Evolutionary conservation across 1,140 invertebrate species (phyloP), one percentile per base, ranked within the genome.

Genomic region (Ostrea edulis): DNA sequence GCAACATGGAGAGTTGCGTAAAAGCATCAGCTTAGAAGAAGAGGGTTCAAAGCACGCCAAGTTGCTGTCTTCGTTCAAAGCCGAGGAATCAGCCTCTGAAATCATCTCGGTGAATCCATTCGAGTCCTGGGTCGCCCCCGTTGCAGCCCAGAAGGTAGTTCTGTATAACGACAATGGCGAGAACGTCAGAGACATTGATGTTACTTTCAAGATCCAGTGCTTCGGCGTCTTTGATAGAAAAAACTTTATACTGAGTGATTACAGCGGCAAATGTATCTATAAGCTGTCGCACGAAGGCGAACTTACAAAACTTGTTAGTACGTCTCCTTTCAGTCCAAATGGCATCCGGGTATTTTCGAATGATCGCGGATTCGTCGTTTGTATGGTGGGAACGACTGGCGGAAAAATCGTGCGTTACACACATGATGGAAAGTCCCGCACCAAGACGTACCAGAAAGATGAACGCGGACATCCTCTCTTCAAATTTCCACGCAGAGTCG

Each of bases 321-420:
- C 83, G 11, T 85, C 83, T 62, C 83, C 83, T 8, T 85, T 85
- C 29, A 85, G 54, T 62, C 83, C 83, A 2, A 85, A 85, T 58
- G 83, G 83, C n/a, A 85, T 85, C 8, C 29, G 29, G 25, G 83
- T 85, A 20, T 58, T 85, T 25, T 22, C 52, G 25, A 54, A 85
- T 35, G 55, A 62, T 85, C 83, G 14, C 12, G 53, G 55, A 29
- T 85, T 85, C 29, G 29, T 85, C 54, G 83, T 85, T 8, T 85
- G 83, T 29, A 52, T 58, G 83, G 55, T 85, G 7, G 83, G 83
- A 12, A 85, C 83, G 8, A 85, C 14, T 85, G 83, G 83, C 54
- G 83, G 83, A 25, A 85, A 85, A 62, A 11, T 85, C 17, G 83
- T 85, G 20, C 53, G 83, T n/a, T 85, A 85, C 53, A 54, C 83